phyloP scores from a whole-genome alignment of 2,113 vertebrate species.

The Semnornis frantzii region DNA sequence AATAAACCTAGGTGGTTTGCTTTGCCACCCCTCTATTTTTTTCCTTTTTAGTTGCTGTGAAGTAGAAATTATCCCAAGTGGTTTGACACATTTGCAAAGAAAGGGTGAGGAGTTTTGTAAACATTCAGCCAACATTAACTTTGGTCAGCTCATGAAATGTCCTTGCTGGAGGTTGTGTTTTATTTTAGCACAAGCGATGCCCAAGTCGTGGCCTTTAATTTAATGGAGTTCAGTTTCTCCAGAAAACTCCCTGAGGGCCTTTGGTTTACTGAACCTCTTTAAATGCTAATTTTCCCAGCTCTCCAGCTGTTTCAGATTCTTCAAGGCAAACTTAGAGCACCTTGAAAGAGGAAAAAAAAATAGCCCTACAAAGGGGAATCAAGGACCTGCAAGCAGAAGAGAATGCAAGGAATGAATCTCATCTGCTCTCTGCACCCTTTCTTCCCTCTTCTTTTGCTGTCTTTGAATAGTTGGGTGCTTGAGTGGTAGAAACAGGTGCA shows the following conservation, averaged over 20 bases:
- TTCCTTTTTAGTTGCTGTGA: not conserved
- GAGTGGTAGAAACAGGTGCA: constrained; percentile 34
- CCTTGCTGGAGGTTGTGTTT: not conserved
- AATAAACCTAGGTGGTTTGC: not conserved
- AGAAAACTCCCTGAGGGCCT: not conserved
- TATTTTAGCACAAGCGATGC: not conserved
- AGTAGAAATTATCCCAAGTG: not conserved
- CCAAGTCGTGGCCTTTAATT: not conserved
- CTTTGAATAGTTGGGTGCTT: constrained; percentile 22
- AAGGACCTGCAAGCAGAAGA: not conserved
- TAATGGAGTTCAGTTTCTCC: not conserved
- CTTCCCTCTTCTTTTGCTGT: not conserved
- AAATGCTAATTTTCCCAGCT: not conserved
- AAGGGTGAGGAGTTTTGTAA: not conserved
- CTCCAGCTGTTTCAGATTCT: not conserved
- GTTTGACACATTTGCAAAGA: not conserved
- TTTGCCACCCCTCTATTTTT: not conserved
- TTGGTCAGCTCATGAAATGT: not conserved
- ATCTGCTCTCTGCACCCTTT: not conserved
- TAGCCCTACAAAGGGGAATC: not conserved
- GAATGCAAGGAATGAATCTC: constrained; percentile 8
- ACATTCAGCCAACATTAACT: not conserved
- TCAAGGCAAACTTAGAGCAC: not conserved
- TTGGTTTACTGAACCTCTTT: not conserved
- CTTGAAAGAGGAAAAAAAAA: not conserved